Percentiles rank a stretch among this genome's conserved stretches.
phyloP scores from a whole-genome alignment of 2,113 vertebrate species.

The Embiotoca jacksoni region DNA sequence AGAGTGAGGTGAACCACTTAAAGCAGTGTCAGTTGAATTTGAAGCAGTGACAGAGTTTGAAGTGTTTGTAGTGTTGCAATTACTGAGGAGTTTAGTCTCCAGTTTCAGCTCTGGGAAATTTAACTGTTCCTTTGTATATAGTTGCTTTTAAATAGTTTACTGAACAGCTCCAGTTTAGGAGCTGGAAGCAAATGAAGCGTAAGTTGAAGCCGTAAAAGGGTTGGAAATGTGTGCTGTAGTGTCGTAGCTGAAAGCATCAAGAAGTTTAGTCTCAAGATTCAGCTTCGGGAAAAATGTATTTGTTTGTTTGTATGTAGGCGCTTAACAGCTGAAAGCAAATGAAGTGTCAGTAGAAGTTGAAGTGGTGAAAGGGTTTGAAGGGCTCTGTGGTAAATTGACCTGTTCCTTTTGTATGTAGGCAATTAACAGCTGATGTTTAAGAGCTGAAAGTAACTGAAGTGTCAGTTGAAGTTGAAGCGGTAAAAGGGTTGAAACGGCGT shows the following conservation, averaged over 20 bases:
- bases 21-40: conserved; percentile 1
- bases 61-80: background rate
- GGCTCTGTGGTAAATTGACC: no score
- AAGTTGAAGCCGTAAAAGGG: background rate
- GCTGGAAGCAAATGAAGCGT: background rate
- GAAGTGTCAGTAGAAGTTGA: background rate
- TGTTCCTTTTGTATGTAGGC: no score
- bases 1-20: background rate
- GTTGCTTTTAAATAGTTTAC: background rate
- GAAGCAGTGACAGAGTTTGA: background rate
- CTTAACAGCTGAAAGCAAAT: conserved; percentile 2
- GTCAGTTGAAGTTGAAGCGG: conserved; percentile 4
- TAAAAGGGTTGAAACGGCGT: background rate
- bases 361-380: no score
- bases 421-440: no score
- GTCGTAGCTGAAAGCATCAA: background rate
- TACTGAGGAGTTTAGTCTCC: background rate
- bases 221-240: background rate
- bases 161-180: background rate
- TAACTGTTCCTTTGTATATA: conserved; percentile 13
- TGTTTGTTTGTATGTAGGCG: conserved; percentile 9
- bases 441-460: background rate
- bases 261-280: background rate
- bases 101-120: background rate
- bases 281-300: background rate